Base-by-base conservation (phyloP, 2,797 vertebrate species). In the Streptopelia turtur region DNA sequence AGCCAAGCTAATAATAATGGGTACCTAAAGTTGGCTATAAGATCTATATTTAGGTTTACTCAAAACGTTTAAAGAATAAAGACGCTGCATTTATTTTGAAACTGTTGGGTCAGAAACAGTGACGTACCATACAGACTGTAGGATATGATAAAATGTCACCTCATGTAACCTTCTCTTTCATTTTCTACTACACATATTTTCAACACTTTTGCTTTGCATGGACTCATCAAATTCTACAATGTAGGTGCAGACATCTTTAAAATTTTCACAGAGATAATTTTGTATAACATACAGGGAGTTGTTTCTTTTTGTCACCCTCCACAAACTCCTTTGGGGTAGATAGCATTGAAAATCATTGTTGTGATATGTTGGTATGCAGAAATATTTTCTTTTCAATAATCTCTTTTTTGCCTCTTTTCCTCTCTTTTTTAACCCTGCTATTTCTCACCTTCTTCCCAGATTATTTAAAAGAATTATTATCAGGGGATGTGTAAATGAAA, bases 401-500 rank as follows among this genome's bases (percentile, higher is more conserved):
- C 5, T 17, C 72, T 21, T 10, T 50, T 56, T 71, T 41, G 15
- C 9, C 43, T 43, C 43, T 43, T 43, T 43, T 43, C 7, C 21
- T 7, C 13, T 14, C n/a, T n/a, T 33, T 85, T 92, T 76, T 76
- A 95, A 89, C 66, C 28, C 37, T 64, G 23, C 33, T 84, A 74
- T 74, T 92, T 89, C 23, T 60, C 43, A 71, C 75, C 17, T 80
- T 87, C 35, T 82, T 82, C 84, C 72, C 60, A 74, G 9, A 70
- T 57, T 71, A 72, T 78, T 64, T 53, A 4, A 28, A 37, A 63
- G 16, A 85, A 87, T 74, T 89, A 95, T 91, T 93, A 95, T 35
- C 84, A 83, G 93, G 89, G 95, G 72, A 81, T 93, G 69, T 47
- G 80, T 82, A 96, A 97, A 96, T 80, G 75, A 87, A 94, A 96